Evolutionary conservation across 2,888 invertebrate genomes (phyloP).

Genomic region (Temnothorax rugatulus): DNA sequence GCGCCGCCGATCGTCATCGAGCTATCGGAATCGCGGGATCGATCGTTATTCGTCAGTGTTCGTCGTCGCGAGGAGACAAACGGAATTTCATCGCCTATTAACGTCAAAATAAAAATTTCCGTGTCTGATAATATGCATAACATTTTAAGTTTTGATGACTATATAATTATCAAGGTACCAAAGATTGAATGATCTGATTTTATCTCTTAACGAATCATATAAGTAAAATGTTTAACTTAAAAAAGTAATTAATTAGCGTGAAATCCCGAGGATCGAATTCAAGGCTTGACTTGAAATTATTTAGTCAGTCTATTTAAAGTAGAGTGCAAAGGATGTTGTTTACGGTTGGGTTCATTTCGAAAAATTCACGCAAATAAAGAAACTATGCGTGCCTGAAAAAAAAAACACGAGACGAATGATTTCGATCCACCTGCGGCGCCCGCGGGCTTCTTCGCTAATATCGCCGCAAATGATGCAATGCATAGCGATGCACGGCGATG

Average conservation of each 20-base stretch:
- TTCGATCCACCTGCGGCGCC: conserved; percentile 7
- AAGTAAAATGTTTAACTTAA: background rate
- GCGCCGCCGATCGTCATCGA: background rate
- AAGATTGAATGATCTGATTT: background rate
- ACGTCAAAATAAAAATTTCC: background rate
- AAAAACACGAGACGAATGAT: background rate
- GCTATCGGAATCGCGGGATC: background rate
- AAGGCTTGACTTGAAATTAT: background rate
- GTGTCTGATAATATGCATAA: background rate
- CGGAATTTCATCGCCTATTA: background rate
- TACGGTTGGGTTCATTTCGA: background rate
- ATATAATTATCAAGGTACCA: background rate
- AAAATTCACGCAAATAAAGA: background rate
- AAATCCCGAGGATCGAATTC: background rate
- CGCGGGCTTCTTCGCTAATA: conserved; percentile 25
- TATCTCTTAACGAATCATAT: background rate
- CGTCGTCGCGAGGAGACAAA: background rate
- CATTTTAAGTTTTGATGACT: too few relatives aligned
- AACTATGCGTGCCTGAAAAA: too few relatives aligned
- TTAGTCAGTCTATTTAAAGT: background rate
- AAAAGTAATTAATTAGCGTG: background rate
- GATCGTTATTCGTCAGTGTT: conserved; percentile 9
- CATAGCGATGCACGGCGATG: background rate
- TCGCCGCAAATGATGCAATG: conserved; percentile 22
- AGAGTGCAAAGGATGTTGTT: background rate